These are phyloP conservation scores for Phrynocephalus forsythii DNA, from an alignment of 2,797 vertebrate genomes.

Conservation along the genomic window DNA sequence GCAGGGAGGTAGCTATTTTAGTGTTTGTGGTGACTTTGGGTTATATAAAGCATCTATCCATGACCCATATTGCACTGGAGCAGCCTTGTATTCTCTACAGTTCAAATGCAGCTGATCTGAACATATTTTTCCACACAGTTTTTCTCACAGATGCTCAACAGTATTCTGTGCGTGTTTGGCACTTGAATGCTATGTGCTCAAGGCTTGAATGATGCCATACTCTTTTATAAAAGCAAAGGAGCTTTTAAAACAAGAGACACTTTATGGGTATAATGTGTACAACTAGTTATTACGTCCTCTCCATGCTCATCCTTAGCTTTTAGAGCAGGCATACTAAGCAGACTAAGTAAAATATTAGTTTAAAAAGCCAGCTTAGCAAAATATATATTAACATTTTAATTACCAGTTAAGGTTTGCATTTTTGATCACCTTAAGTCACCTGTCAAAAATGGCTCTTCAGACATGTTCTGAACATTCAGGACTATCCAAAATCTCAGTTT, in stretches of 20 bases:
- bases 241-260: not conserved
- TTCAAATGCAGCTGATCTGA: conserved; percentile 63
- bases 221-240: conserved; percentile 16
- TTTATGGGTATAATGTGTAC: not conserved
- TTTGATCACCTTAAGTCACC: not conserved
- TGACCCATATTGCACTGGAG: conserved; percentile 79
- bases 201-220: not conserved
- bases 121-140: conserved; percentile 51
- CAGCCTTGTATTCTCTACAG: conserved; percentile 54
- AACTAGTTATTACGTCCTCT: not conserved
- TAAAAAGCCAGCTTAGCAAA: not conserved
- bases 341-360: not conserved
- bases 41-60: conserved; percentile 87
- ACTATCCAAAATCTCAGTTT: not conserved
- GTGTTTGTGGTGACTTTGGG: conserved; percentile 81
- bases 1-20: conserved; percentile 93
- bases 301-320: not conserved
- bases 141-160: fast-evolving
- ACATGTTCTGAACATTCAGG: not conserved
- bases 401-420: not conserved
- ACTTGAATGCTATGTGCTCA: not conserved
- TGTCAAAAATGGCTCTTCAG: not conserved
- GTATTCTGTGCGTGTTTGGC: not conserved
- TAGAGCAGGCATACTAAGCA: not conserved
- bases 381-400: not conserved